Conservation (phyloP, 2,888 invertebrate genomes). For the Torymus aiolomorphi region DNA sequence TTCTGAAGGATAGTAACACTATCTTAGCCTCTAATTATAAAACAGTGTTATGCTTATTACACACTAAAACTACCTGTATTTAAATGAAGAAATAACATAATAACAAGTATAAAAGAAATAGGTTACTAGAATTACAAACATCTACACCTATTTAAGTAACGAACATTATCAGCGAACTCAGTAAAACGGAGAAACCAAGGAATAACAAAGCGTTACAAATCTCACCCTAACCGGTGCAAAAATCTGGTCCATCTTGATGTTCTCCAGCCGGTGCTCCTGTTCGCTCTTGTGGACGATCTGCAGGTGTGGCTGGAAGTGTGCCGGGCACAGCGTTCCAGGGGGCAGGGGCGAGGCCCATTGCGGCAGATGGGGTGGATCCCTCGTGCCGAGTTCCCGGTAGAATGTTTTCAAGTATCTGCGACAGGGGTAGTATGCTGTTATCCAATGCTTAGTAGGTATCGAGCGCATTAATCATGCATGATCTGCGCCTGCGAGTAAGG, state of each 20-base stretch:
- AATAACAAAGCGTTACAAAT: slow-evolving; percentile 55
- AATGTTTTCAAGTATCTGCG: slow-evolving; percentile 76
- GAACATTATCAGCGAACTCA: neutral
- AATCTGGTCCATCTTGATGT: slow-evolving; percentile 76
- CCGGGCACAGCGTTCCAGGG: slow-evolving; percentile 76
- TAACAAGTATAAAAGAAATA: too few species aligned
- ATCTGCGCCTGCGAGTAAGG: too few species aligned
- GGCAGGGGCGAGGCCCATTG: slow-evolving; percentile 77
- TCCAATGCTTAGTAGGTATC: too few species aligned
- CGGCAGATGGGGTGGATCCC: slow-evolving; percentile 76
- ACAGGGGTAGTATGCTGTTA: slow-evolving; percentile 1
- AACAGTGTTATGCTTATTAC: too few species aligned
- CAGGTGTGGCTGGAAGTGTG: slow-evolving; percentile 77
- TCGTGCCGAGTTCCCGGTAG: slow-evolving; percentile 76
- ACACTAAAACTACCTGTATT: too few species aligned
- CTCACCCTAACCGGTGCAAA: slow-evolving; percentile 77
- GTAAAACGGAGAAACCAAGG: slow-evolving; percentile 47
- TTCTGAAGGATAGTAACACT: too few species aligned
- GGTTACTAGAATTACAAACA: too few species aligned
- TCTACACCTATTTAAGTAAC: too few species aligned
- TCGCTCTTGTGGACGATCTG: slow-evolving; percentile 74
- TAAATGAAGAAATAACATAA: too few species aligned
- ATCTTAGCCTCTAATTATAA: too few species aligned
- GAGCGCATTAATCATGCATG: too few species aligned
- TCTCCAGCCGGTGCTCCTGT: slow-evolving; percentile 71